Evolutionary conservation across 2,888 invertebrate genomes (phyloP), one percentile per base, ranked within the genome.

Genomic region (Netelia virgata): DNA sequence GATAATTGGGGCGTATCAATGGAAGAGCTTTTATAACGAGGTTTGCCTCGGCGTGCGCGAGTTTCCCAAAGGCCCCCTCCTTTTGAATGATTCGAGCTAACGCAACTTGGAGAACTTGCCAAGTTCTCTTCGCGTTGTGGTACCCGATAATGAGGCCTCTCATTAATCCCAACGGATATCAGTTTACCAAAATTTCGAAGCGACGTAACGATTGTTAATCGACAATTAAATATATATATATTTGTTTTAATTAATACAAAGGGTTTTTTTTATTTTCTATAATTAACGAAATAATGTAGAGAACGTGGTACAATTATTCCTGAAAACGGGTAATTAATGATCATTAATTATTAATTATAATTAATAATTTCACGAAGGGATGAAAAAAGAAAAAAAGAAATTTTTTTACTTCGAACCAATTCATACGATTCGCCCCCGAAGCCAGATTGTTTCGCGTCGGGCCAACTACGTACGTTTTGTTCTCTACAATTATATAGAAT

Each of bases 401-500:
- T n/a, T n/a, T n/a, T n/a, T n/a, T n/a, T n/a, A n/a, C n/a, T n/a
- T n/a, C n/a, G n/a, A n/a, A n/a, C 53, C 43, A 68, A 89, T 88
- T 88, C 87, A 89, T 83, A 82, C 68, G 73, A 59, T 16, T 23
- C 83, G 20, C 9, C 59, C 23, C 74, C 74, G 11, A 66, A 36
- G 36, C 36, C 76, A 75, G 80, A 70, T 74, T 63, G 74, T 82
- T 85, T 82, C 79, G 81, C 78, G 69, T 81, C 70, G 10, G 57
- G 36, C 36, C 36, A 36, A 47, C 57, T 77, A 82, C 82, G 77
- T 85, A 63, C 79, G 77, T 86, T 76, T 80, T 78, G 82, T 83
- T 89, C 86, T 82, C 84, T 36, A 84, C 88, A 89, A 90, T 89
- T 88, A 89, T 89, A 88, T 86, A 88, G 86, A 87, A 86, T 86